These are phyloP conservation scores for Pseudomyrmex cubaensis DNA, from an alignment of 1,140 invertebrate species.

Conservation along the genomic window DNA sequence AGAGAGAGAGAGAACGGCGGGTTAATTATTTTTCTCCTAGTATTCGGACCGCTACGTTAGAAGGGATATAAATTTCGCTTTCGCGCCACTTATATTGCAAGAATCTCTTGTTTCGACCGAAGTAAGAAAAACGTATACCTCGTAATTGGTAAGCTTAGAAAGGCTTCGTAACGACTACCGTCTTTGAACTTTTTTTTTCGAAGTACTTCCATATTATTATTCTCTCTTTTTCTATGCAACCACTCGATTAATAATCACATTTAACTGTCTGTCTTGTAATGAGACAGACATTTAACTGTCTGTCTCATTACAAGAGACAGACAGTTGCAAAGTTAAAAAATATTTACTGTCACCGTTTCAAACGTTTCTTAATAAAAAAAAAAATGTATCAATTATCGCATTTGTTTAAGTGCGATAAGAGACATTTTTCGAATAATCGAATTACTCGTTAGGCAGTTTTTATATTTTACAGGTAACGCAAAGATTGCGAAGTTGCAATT, in stretches of 20 bases:
- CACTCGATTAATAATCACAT: too few species aligned
- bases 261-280: too few species aligned
- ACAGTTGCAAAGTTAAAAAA: not conserved
- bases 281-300: too few species aligned
- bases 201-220: not conserved
- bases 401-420: not conserved
- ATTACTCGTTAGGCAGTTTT: not conserved
- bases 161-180: constrained; percentile 7
- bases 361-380: too few species aligned
- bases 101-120: constrained; percentile 39
- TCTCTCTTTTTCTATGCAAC: too few species aligned
- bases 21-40: constrained; percentile 58
- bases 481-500: not conserved
- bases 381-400: too few species aligned
- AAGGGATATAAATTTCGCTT: constrained; percentile 52
- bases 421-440: not conserved
- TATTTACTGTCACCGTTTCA: not conserved
- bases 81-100: constrained; percentile 39
- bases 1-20: not conserved
- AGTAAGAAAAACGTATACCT: constrained; percentile 47
- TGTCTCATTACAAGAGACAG: too few species aligned
- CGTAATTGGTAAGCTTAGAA: constrained; percentile 47
- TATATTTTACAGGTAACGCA: not conserved
- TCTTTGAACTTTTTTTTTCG: not conserved
- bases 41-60: not conserved